Evolutionary conservation across 2,888 invertebrate species (phyloP).

Genomic region (Erebia aethiops): DNA sequence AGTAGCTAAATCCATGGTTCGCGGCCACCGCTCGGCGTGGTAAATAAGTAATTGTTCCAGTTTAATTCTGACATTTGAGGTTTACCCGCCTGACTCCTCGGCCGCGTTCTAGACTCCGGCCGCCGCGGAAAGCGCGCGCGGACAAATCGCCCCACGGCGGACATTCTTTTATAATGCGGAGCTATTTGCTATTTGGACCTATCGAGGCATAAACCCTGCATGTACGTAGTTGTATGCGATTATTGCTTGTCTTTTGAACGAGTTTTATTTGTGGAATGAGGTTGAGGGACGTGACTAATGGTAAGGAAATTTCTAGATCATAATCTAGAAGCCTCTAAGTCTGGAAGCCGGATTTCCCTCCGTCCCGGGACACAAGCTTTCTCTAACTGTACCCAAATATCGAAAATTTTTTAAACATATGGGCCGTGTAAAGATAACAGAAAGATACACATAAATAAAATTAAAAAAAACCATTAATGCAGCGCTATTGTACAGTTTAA

Average conservation of each 20-base stretch:
- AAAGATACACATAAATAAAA: no score
- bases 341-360: no score
- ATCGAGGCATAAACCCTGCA: neutral
- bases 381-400: no score
- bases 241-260: neutral
- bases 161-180: neutral
- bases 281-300: no score
- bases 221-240: neutral
- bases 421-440: no score
- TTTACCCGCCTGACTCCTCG: neutral
- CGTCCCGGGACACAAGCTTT: no score
- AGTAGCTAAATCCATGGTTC: neutral
- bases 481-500: no score
- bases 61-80: slow-evolving; percentile 19
- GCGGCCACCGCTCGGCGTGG: neutral
- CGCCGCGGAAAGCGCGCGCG: slow-evolving; percentile 12
- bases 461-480: no score
- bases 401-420: no score
- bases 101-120: neutral
- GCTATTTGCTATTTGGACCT: neutral
- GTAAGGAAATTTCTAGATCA: no score
- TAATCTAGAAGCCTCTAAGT: no score
- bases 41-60: slow-evolving; percentile 19
- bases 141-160: slow-evolving; percentile 1
- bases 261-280: no score